Percentiles rank a stretch among this genome's conserved stretches.
Evolutionary conservation across 1,140 invertebrate species (phyloP).

Genomic region (Mya arenaria): DNA sequence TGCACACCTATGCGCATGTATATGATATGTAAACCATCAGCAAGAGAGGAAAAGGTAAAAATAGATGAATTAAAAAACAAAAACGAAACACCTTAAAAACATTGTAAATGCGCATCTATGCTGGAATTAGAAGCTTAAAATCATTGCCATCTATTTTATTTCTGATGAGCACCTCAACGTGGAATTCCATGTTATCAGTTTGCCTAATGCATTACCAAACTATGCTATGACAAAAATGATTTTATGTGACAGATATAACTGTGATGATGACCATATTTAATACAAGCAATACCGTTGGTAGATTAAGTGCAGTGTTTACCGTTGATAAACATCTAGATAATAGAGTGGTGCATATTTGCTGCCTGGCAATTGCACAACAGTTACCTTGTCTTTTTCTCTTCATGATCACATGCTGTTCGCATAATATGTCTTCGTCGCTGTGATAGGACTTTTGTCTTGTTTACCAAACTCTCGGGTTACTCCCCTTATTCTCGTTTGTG

Average conservation of each 20-base stretch:
- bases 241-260: conserved; percentile 1
- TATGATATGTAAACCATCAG: conserved; percentile 36
- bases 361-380: background rate
- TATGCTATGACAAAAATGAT: conserved; percentile 1
- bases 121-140: too few species aligned
- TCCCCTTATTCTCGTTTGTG: conserved; percentile 44
- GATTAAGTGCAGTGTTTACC: background rate
- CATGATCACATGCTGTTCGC: conserved; percentile 23
- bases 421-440: conserved; percentile 16
- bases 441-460: conserved; percentile 56
- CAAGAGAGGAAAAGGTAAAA: too few species aligned
- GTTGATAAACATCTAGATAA: background rate
- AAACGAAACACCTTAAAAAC: too few species aligned
- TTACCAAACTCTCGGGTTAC: conserved; percentile 53
- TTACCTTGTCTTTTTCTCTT: conserved; percentile 27
- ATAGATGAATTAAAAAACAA: too few species aligned
- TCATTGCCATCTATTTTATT: conserved; percentile 26
- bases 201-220: conserved; percentile 45
- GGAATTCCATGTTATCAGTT: conserved; percentile 30
- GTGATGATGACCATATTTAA: conserved; percentile 39
- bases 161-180: conserved; percentile 39
- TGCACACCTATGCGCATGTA: conserved; percentile 21
- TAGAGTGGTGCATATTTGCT: conserved; percentile 15
- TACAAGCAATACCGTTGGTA: conserved; percentile 25
- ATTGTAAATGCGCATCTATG: too few species aligned